Conservation (phyloP, 2,113 vertebrate species). For the Colinus virginianus region DNA sequence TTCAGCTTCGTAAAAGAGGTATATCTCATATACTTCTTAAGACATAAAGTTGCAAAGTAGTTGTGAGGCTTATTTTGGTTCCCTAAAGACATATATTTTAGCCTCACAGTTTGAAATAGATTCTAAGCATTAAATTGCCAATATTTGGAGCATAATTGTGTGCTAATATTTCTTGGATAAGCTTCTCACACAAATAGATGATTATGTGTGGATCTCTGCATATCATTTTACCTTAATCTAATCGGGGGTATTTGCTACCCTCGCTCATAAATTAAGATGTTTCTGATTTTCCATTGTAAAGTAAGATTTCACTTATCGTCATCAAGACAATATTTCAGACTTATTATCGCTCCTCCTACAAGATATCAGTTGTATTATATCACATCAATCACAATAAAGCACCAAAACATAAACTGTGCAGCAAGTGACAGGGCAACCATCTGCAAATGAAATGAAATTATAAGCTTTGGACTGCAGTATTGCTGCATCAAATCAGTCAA, state of each 20-base stretch:
- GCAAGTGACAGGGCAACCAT: neutral
- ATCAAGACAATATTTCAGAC: neutral
- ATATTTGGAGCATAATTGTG: too few species aligned
- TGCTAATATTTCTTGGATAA: too few species aligned
- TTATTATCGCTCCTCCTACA: neutral
- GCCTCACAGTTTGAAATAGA: too few species aligned
- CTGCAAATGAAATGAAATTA: neutral
- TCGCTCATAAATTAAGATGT: neutral
- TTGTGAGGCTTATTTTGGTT: too few species aligned
- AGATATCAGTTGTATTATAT: neutral
- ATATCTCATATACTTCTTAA: too few species aligned
- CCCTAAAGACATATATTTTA: too few species aligned
- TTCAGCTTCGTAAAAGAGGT: too few species aligned
- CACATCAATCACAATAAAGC: neutral
- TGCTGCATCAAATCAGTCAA: neutral
- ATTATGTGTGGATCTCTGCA: too few species aligned
- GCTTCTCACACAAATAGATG: too few species aligned
- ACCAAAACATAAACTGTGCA: neutral
- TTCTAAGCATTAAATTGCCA: too few species aligned
- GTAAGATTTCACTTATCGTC: neutral
- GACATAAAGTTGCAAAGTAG: too few species aligned
- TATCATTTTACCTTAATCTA: too few species aligned
- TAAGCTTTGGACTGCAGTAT: neutral
- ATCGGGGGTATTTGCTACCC: neutral
- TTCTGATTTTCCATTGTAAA: neutral